Percentiles rank a stretch among this genome's conserved stretches.
Conservation (phyloP, 2,888 invertebrate genomes). For the Pollenia labialis region DNA sequence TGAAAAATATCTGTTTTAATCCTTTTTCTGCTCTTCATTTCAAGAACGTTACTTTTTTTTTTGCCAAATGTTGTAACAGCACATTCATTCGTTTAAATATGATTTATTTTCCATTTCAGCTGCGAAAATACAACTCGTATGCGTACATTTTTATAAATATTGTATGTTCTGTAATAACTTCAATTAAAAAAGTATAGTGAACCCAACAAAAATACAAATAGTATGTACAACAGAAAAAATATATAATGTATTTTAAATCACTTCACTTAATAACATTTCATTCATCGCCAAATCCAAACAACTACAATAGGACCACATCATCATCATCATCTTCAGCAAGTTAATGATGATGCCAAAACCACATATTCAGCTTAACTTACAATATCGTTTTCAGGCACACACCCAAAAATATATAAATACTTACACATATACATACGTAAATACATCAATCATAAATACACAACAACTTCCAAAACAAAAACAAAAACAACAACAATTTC, state of each 20-base stretch:
- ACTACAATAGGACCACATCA: conserved; percentile 27
- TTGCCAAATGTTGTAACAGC: conserved; percentile 1
- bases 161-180: conserved; percentile 49
- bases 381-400: not conserved
- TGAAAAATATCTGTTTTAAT: conserved; percentile 2
- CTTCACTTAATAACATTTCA: conserved; percentile 57
- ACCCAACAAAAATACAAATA: not conserved
- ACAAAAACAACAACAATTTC: conserved; percentile 50
- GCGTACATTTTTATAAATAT: not conserved
- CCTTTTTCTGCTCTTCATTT: conserved; percentile 15
- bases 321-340: conserved; percentile 17
- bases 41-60: conserved; percentile 36
- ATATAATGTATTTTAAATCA: conserved; percentile 43
- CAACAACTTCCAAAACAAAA: not conserved
- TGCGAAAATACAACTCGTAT: not conserved
- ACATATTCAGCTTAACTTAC: conserved; percentile 43
- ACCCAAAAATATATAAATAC: not conserved
- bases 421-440: not conserved
- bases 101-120: conserved; percentile 32
- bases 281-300: conserved; percentile 5
- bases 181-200: conserved; percentile 50
- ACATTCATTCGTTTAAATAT: conserved; percentile 40
- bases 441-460: conserved; percentile 1
- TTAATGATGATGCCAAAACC: conserved; percentile 60
- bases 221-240: not conserved